These are phyloP conservation scores for Diaphora mendica DNA, from an alignment of 2,888 invertebrate species.

Conservation along the genomic window DNA sequence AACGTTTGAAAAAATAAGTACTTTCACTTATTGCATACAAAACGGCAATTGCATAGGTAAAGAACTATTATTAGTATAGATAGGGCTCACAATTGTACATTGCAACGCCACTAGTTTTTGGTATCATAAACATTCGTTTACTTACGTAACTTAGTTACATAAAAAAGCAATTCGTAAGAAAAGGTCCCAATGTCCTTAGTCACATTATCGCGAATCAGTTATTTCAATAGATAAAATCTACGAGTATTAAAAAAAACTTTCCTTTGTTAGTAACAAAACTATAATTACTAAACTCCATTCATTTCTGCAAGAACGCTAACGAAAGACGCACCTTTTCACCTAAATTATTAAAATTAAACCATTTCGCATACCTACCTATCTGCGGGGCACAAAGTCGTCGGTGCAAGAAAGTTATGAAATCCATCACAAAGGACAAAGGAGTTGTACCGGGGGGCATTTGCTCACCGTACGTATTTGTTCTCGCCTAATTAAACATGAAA, in stretches of 20 bases:
- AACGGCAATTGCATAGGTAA: no score
- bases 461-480: constrained; percentile 81
- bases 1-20: no score
- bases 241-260: constrained; percentile 16
- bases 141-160: no score
- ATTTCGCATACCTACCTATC: constrained; percentile 70
- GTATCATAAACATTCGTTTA: no score
- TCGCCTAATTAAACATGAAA: constrained; percentile 84
- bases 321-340: constrained; percentile 66
- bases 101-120: no score
- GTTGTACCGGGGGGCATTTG: constrained; percentile 76
- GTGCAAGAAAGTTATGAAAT: constrained; percentile 81
- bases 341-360: constrained; percentile 79
- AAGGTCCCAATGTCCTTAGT: no score
- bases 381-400: constrained; percentile 73
- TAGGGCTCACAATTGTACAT: no score
- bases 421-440: constrained; percentile 82
- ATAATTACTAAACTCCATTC: constrained; percentile 45
- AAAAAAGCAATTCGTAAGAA: no score
- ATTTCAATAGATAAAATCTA: constrained; percentile 1
- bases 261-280: constrained; percentile 23
- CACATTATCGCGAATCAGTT: not conserved
- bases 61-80: no score
- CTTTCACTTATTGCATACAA: no score
- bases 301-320: constrained; percentile 40